phyloP scores from a whole-genome alignment of 2,113 vertebrate genomes.

The Seriola aureovittata region DNA sequence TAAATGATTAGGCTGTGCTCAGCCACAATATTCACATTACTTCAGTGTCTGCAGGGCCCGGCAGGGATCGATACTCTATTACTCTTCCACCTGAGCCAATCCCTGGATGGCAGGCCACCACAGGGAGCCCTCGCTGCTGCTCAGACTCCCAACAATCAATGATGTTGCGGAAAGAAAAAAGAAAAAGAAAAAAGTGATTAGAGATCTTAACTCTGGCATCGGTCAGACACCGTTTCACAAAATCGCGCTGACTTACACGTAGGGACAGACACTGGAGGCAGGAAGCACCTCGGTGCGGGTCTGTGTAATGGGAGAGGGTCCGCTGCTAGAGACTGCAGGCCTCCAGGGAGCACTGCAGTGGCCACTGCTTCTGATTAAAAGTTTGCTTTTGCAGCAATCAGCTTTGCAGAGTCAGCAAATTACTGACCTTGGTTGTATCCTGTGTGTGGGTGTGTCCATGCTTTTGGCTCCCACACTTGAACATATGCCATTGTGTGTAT shows the following conservation, averaged over 20 bases:
- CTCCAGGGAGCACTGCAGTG: slow-evolving; percentile 60
- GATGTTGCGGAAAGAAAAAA: slow-evolving; percentile 16
- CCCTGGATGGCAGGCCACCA: slow-evolving; percentile 46
- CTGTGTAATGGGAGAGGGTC: slow-evolving; percentile 37
- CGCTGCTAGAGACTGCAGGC: slow-evolving; percentile 15
- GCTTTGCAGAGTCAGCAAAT: slow-evolving; percentile 69
- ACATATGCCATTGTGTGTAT: slow-evolving; percentile 10
- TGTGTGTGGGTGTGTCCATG: slow-evolving; percentile 10
- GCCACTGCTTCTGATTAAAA: slow-evolving; percentile 64
- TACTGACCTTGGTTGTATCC: slow-evolving; percentile 64
- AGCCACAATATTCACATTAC: slow-evolving; percentile 74
- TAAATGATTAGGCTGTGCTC: slow-evolving; percentile 69
- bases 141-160: slow-evolving; percentile 61
- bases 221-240: slow-evolving; percentile 16
- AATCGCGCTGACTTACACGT: neutral
- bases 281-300: slow-evolving; percentile 15
- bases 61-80: slow-evolving; percentile 75
- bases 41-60: slow-evolving; percentile 58
- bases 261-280: slow-evolving; percentile 4
- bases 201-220: slow-evolving; percentile 56
- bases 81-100: slow-evolving; percentile 62
- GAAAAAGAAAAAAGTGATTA: slow-evolving; percentile 36
- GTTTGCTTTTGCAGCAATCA: slow-evolving; percentile 68
- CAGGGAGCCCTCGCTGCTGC: slow-evolving; percentile 48
- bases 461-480: neutral